Percentiles rank a stretch among this genome's conserved stretches.
Conservation (phyloP, 2,113 vertebrate genomes). For the Bettongia penicillata region DNA sequence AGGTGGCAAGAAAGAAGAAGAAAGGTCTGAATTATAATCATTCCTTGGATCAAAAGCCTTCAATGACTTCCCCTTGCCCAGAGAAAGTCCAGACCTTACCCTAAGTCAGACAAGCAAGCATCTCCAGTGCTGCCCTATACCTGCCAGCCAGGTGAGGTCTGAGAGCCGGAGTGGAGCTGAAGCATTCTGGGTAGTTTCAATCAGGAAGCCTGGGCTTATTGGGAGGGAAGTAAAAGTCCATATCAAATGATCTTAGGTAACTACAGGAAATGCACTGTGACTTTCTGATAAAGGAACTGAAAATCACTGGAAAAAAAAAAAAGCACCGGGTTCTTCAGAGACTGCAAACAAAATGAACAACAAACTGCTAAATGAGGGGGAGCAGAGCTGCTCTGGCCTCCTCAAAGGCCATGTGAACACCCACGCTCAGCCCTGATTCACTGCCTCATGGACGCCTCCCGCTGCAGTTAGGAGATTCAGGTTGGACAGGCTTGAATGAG, state of each 20-base stretch:
- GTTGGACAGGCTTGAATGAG: neutral
- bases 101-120: neutral
- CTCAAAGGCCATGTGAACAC: neutral
- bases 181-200: constrained; percentile 30
- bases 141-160: rapidly evolving
- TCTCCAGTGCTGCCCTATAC: neutral
- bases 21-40: neutral
- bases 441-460: neutral
- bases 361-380: neutral
- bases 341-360: neutral
- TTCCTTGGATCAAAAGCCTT: neutral
- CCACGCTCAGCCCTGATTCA: neutral
- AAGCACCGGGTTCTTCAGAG: neutral
- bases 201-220: neutral
- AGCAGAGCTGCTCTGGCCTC: neutral
- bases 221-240: neutral
- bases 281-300: neutral
- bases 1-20: neutral
- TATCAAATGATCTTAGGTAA: neutral
- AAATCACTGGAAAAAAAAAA: neutral
- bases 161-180: neutral
- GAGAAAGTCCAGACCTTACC: neutral
- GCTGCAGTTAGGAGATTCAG: neutral
- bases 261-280: neutral
- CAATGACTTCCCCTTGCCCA: neutral